A percentile compares a stretch with the other conserved stretches of the same genome.
phyloP scores from a whole-genome alignment of 2,888 invertebrate species.

The Zele albiditarsus region DNA sequence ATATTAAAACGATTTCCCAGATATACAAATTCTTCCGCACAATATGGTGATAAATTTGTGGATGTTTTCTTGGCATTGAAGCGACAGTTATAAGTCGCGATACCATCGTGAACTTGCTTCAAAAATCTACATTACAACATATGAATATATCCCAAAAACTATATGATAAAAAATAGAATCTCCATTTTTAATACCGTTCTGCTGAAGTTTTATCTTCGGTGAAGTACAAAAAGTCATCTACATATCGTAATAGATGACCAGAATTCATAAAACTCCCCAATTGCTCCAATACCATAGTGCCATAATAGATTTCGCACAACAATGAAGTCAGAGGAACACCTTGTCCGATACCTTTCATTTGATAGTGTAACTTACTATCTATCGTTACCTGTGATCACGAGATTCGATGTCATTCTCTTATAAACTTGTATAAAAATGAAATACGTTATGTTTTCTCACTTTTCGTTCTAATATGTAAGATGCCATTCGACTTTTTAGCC shows the following conservation, averaged over 20 bases:
- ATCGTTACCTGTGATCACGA: neutral
- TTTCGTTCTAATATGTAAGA: constrained; percentile 1
- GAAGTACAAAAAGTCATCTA: constrained; percentile 29
- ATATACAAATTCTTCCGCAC: constrained; percentile 10
- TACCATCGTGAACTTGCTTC: neutral
- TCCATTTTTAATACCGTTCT: neutral
- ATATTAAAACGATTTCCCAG: constrained; percentile 24
- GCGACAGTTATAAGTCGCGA: constrained; percentile 2
- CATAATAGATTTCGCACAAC: constrained; percentile 23
- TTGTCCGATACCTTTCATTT: constrained; percentile 22
- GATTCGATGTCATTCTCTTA: neutral
- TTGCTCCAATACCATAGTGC: constrained; percentile 2
- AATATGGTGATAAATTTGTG: constrained; percentile 16
- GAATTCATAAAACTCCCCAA: neutral
- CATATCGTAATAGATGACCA: constrained; percentile 20
- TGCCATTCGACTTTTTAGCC: neutral
- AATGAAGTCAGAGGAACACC: constrained; percentile 12
- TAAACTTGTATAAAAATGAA: neutral
- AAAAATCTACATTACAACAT: constrained; percentile 13
- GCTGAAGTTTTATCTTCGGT: constrained; percentile 6
- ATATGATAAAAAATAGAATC: neutral
- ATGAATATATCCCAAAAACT: neutral
- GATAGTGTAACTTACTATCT: neutral
- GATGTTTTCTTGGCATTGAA: constrained; percentile 6
- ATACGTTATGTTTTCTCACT: neutral